Conservation (phyloP, 2,888 invertebrate genomes). For the Ichneumon xanthorius region DNA sequence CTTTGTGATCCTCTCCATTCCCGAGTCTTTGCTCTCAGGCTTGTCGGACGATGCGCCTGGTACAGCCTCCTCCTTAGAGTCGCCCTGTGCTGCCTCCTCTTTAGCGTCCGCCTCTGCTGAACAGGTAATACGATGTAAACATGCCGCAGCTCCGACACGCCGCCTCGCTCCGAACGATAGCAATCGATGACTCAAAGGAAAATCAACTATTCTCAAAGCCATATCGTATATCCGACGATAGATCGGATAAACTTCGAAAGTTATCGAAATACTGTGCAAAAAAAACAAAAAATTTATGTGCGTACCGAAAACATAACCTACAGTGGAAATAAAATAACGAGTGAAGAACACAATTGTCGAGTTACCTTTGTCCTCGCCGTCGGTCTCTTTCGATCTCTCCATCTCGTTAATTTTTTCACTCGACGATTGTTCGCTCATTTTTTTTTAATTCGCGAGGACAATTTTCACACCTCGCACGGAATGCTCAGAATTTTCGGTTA, state of each 20-base stretch:
- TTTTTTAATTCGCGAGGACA: not conserved
- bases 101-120: conserved; percentile 15
- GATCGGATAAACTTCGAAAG: not conserved
- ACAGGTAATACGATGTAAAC: not conserved
- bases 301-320: not conserved
- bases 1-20: conserved; percentile 88
- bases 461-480: not conserved
- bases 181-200: not conserved
- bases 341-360: not conserved
- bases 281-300: not conserved
- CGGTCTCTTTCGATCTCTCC: conserved; percentile 52
- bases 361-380: conserved; percentile 45
- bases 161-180: not conserved
- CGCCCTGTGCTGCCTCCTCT: conserved; percentile 2
- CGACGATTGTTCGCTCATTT: not conserved
- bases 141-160: not conserved
- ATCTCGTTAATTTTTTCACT: conserved; percentile 5
- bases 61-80: not conserved
- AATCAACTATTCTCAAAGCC: not conserved
- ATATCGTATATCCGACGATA: not conserved
- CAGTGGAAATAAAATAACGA: not conserved
- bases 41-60: conserved; percentile 67
- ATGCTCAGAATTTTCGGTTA: not conserved
- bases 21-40: conserved; percentile 83
- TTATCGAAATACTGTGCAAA: not conserved